phyloP scores from a whole-genome alignment of 1,140 invertebrate genomes.

The Colletes gigas region DNA sequence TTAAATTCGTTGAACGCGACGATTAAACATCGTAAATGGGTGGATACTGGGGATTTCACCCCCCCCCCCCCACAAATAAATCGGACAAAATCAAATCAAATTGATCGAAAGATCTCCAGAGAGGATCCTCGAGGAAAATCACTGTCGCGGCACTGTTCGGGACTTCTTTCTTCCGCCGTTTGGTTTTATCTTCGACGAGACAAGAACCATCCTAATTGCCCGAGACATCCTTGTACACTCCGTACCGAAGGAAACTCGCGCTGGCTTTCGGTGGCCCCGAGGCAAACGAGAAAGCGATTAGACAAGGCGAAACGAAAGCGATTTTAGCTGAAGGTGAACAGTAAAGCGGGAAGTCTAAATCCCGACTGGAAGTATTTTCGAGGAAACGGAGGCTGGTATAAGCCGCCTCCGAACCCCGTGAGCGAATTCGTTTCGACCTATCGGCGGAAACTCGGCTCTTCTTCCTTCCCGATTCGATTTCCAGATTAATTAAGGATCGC shows the following conservation, averaged over 20 bases:
- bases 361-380: slow-evolving; percentile 21
- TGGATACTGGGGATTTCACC: not conserved
- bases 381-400: slow-evolving; percentile 30
- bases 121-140: too few species aligned
- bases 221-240: too few species aligned
- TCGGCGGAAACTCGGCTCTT: slow-evolving; percentile 45
- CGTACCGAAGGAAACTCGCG: too few species aligned
- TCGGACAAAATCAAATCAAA: too few species aligned
- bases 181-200: too few species aligned
- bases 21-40: not conserved
- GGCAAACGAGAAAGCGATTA: slow-evolving; percentile 48
- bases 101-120: too few species aligned
- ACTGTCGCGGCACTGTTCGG: too few species aligned
- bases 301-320: slow-evolving; percentile 19
- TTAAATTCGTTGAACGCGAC: not conserved
- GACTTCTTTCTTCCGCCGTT: too few species aligned
- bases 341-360: slow-evolving; percentile 51
- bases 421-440: slow-evolving; percentile 44
- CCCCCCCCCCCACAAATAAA: too few species aligned
- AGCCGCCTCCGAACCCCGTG: slow-evolving; percentile 27
- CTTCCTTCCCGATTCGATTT: slow-evolving; percentile 59
- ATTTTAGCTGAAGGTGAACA: slow-evolving; percentile 44
- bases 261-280: too few species aligned
- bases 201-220: too few species aligned
- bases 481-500: slow-evolving; percentile 68